Evolutionary conservation across 1,140 invertebrate species (phyloP).

Genomic region (Lasioglossum albipes): DNA sequence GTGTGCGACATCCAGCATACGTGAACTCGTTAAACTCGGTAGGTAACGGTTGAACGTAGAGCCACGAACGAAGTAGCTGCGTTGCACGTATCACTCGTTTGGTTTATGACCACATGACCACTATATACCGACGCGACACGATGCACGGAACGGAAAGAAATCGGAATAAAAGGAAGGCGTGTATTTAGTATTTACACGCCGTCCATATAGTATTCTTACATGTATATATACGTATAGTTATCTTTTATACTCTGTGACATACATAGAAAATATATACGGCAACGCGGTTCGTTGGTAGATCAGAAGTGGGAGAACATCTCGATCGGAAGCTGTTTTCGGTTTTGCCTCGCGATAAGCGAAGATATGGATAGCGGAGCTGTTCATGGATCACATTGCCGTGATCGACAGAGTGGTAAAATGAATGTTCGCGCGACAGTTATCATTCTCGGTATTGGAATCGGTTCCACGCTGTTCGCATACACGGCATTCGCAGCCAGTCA

Average conservation of each 20-base stretch:
- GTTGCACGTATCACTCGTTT: too few relatives aligned
- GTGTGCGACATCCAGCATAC: too few relatives aligned
- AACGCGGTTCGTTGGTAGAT: background rate
- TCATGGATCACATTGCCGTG: background rate
- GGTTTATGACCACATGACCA: too few relatives aligned
- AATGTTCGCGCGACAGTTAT: constrained; percentile 59
- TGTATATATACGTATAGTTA: too few relatives aligned
- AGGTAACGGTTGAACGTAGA: too few relatives aligned
- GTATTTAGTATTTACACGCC: too few relatives aligned
- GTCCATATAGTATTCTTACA: too few relatives aligned
- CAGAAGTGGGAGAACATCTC: background rate
- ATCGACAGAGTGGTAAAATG: constrained; percentile 50
- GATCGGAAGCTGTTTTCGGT: background rate
- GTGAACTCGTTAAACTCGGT: too few relatives aligned
- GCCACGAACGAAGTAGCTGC: too few relatives aligned
- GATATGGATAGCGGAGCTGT: constrained; percentile 50
- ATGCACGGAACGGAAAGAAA: too few relatives aligned
- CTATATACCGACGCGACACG: too few relatives aligned
- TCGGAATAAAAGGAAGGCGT: too few relatives aligned
- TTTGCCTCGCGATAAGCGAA: background rate
- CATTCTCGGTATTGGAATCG: constrained; percentile 61
- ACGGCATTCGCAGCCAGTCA: constrained; percentile 55
- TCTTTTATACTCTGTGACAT: background rate
- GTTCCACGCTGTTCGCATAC: constrained; percentile 64
- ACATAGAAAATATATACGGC: background rate